phyloP scores from a whole-genome alignment of 2,797 vertebrate genomes.

The Tiaroga cobitis region DNA sequence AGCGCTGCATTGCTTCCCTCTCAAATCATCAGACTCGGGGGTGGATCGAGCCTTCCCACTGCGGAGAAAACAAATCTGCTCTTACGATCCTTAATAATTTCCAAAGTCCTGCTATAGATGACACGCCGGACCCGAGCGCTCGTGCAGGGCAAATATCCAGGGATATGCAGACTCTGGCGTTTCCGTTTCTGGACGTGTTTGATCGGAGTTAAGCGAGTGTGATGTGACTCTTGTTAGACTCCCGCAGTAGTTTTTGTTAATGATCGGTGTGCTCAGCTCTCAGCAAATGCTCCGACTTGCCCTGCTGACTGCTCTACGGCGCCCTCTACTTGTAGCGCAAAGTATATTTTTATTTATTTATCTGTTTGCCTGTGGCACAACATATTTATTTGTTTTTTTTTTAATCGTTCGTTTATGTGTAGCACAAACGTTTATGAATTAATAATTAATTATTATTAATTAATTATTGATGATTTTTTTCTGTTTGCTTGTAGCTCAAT shows the following conservation, averaged over 20 bases:
- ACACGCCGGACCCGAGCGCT: background rate
- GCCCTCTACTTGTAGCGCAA: background rate
- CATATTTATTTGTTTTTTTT: background rate
- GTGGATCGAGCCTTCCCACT: slow-evolving; percentile 70
- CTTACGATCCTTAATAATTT: slow-evolving; percentile 54
- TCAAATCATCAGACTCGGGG: slow-evolving; percentile 78
- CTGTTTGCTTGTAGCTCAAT: background rate
- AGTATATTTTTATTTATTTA: background rate
- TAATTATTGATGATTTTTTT: background rate
- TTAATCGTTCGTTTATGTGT: background rate
- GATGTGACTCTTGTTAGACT: slow-evolving; percentile 65
- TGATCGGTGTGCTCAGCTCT: slow-evolving; percentile 80
- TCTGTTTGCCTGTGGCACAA: background rate
- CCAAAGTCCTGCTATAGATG: slow-evolving; percentile 48
- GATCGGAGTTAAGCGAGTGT: slow-evolving; percentile 51
- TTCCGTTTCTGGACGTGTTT: slow-evolving; percentile 47
- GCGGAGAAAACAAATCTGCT: slow-evolving; percentile 78
- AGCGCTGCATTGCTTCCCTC: slow-evolving; percentile 73
- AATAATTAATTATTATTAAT: background rate
- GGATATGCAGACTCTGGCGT: slow-evolving; percentile 18
- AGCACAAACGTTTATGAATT: background rate
- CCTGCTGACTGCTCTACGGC: background rate
- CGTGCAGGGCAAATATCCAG: slow-evolving; percentile 37
- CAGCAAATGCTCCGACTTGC: background rate
- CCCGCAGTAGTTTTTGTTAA: slow-evolving; percentile 79